These are phyloP conservation scores for Mormoops blainvillei DNA, from an alignment of 2,113 vertebrate genomes.

Conservation along the genomic window DNA sequence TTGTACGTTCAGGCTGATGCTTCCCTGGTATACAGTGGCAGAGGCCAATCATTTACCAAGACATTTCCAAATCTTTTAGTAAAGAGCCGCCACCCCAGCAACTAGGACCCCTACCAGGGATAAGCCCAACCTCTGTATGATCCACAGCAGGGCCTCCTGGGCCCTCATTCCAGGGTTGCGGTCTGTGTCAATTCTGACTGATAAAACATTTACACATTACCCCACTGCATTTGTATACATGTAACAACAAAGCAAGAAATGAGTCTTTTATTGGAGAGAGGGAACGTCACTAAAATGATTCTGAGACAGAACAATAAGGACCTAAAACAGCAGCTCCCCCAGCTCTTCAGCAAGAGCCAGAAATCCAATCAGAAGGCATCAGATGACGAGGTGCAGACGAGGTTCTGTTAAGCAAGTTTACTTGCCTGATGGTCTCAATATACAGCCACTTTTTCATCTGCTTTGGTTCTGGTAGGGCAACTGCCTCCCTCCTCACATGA, in stretches of 20 bases:
- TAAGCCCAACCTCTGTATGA: accelerated
- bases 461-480: background rate
- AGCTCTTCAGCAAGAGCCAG: background rate
- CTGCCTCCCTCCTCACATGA: background rate
- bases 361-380: background rate
- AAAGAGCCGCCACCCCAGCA: too few species aligned
- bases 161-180: background rate
- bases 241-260: background rate
- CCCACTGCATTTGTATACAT: background rate
- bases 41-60: background rate
- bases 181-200: background rate
- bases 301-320: background rate
- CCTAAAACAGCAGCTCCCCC: accelerated
- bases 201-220: background rate
- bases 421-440: background rate
- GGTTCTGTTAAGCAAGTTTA: background rate
- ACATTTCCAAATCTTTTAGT: too few species aligned
- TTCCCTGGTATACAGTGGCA: background rate
- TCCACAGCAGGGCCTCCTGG: background rate
- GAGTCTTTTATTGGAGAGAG: background rate
- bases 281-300: background rate
- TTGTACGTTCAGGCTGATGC: background rate
- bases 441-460: background rate
- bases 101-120: background rate
- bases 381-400: background rate